Evolutionary conservation across 2,888 invertebrate genomes (phyloP), one percentile per base, ranked within the genome.

Genomic region (Electrophaes corylata): DNA sequence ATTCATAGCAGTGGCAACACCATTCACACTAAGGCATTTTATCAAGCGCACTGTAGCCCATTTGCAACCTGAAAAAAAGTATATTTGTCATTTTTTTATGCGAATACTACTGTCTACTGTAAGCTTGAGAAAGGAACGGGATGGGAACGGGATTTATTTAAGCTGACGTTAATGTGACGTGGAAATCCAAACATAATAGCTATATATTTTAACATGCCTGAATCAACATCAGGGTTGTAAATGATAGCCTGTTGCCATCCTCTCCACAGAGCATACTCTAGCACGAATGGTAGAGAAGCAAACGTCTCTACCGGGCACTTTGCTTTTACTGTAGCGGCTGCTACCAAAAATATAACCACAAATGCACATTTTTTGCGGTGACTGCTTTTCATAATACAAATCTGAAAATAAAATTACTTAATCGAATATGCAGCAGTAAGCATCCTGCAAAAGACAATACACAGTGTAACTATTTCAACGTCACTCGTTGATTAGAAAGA

Each of bases 191-290:
- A n/a, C n/a, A n/a, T n/a, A n/a, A n/a, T n/a, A n/a, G n/a, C n/a
- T n/a, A n/a, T n/a, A 29, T 8, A 10, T 52, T 51, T 12, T 12
- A 45, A 31, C 31, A 39, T 12, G 90, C 91, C 83, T 71, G 71
- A 66, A 50, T 89, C 79, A 14, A 80, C 57, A 10, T 76, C 73
- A 16, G 91, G 83, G 2, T 90, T 82, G 62, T 92, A 93, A 0
- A 93, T 69, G 1, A 93, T 69, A 0, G 88, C 81, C 54, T 93
- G 92, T 0, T 88, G 84, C 93, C 93, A 93, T 0, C 91, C 90
- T 44, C 92, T 79, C 91, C 92, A 93, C 14, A 90, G 72, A 0
- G 92, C 92, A 54, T 92, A 92, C 57, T 94, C 93, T 58, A 93
- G 65, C 2, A 92, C 81, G 40, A 93, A 86, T 20, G 92, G 87